Evolutionary conservation across 2,113 vertebrate species (phyloP), one percentile per base, ranked within the genome.

Genomic region (Nestor notabilis): DNA sequence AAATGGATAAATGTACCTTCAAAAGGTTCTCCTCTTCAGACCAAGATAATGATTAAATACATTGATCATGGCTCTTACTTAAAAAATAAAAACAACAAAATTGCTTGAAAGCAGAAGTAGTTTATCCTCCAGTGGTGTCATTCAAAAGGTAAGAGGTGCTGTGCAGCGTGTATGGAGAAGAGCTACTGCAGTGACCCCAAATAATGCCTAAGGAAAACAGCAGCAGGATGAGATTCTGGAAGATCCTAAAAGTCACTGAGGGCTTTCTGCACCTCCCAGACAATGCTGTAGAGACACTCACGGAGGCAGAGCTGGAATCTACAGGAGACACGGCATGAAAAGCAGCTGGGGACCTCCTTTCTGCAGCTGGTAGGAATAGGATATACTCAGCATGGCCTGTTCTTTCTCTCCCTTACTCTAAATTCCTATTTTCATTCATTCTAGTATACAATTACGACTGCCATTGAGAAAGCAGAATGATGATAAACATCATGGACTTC

Each of bases 321-420:
- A 9, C 21, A 28, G 41, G 17, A 1, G 10, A 56, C 17, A 39
- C 7, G 11, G 23, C 24, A 52, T 13, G 39, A 87, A 78, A 91
- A n/a, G n/a, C 55, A 70, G 25, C 18, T 35, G 27, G 27, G 17
- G 16, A 70, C 7, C 23, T 29, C 21, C 55, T 41, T 13, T 74
- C 31, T 49, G 83, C 50, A 84, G 28, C 20, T 78, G 27, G 18
- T 7, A 58, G n/a, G 24, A 78, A 41, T 0, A 44, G 44, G 39
- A 31, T 39, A 47, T 23, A 44, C 2, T 39, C 29, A 56, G 5
- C 35, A 81, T 5, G 3, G 47, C 25, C 37, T 2, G 0, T 2
- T 18, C 66, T 70, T 63, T 33, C 3, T 21, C 23, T 50, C n/a
- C 41, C 23, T 74, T 31, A 49, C 28, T 87, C 39, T 75, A 29